phyloP scores from a whole-genome alignment of 1,140 invertebrate species.

The Cotesia chilonis region DNA sequence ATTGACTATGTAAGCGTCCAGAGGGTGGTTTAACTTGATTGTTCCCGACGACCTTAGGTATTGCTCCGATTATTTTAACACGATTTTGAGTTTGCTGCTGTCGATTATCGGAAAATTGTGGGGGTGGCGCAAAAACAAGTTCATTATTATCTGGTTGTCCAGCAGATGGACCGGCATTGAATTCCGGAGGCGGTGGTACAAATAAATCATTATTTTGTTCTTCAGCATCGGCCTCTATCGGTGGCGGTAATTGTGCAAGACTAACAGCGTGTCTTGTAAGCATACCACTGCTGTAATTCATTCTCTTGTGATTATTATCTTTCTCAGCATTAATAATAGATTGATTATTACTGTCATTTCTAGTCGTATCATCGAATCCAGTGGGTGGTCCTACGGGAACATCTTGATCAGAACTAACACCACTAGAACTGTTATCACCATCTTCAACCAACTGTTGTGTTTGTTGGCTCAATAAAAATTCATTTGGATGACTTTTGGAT shows the following conservation, averaged over 20 bases:
- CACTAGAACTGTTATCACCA: slow-evolving; percentile 86
- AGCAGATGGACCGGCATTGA: slow-evolving; percentile 67
- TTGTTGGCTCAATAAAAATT: slow-evolving; percentile 71
- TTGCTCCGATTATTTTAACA: slow-evolving; percentile 81
- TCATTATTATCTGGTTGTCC: slow-evolving; percentile 61
- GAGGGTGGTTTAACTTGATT: slow-evolving; percentile 64
- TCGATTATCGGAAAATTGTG: slow-evolving; percentile 74
- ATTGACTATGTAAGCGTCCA: slow-evolving; percentile 68
- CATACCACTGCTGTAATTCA: slow-evolving; percentile 62
- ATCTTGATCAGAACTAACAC: slow-evolving; percentile 87
- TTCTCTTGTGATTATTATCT: slow-evolving; percentile 51
- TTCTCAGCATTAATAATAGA: slow-evolving; percentile 52
- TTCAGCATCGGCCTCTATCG: slow-evolving; percentile 78
- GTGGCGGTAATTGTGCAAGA: slow-evolving; percentile 81
- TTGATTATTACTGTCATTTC: slow-evolving; percentile 53
- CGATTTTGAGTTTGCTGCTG: slow-evolving; percentile 56
- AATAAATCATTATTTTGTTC: slow-evolving; percentile 73
- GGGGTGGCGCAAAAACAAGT: slow-evolving; percentile 73
- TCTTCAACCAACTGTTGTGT: slow-evolving; percentile 72
- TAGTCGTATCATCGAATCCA: slow-evolving; percentile 61
- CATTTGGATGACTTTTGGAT: slow-evolving; percentile 85
- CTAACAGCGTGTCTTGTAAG: slow-evolving; percentile 77
- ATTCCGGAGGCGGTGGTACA: slow-evolving; percentile 82
- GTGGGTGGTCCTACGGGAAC: slow-evolving; percentile 63
- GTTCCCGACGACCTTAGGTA: slow-evolving; percentile 70